Percentiles rank a stretch among this genome's conserved stretches.
Conservation (phyloP, 2,113 vertebrate genomes). For the Pardalotus punctatus region DNA sequence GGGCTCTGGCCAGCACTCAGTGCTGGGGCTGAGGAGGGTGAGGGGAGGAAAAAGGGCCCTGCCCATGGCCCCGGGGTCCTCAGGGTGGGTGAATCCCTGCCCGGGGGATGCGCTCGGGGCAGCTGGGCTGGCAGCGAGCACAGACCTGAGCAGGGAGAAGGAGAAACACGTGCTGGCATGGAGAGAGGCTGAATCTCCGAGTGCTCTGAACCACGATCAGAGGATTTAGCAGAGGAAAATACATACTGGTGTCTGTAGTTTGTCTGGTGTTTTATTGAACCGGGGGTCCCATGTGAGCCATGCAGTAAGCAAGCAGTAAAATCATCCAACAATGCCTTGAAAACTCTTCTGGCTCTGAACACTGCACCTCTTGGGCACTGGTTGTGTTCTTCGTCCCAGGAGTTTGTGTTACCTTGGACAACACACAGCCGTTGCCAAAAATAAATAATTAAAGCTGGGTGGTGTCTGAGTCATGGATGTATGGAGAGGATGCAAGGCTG, state of each 20-base stretch:
- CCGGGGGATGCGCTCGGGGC: neutral
- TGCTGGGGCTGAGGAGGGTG: accelerated
- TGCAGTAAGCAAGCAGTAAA: constrained; percentile 26
- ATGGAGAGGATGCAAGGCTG: neutral
- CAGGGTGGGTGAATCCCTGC: neutral
- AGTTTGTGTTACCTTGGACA: neutral
- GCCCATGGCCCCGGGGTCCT: accelerated
- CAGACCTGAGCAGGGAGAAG: neutral
- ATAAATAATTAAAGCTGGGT: neutral
- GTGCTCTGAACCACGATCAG: neutral
- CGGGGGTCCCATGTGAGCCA: neutral
- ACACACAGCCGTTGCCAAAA: neutral
- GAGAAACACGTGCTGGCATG: neutral
- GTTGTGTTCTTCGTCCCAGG: neutral
- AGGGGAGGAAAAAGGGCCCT: neutral
- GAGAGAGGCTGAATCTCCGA: neutral
- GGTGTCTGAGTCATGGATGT: neutral
- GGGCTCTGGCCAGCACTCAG: neutral
- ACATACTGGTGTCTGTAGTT: neutral
- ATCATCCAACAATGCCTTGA: constrained; percentile 29
- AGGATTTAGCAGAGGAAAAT: neutral
- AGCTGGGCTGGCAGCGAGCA: accelerated
- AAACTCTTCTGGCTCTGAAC: constrained; percentile 21
- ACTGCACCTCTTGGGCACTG: neutral
- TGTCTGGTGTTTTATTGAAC: constrained; percentile 40